Base-by-base conservation (phyloP, 2,888 invertebrate genomes). In the Oscheius sp. region DNA sequence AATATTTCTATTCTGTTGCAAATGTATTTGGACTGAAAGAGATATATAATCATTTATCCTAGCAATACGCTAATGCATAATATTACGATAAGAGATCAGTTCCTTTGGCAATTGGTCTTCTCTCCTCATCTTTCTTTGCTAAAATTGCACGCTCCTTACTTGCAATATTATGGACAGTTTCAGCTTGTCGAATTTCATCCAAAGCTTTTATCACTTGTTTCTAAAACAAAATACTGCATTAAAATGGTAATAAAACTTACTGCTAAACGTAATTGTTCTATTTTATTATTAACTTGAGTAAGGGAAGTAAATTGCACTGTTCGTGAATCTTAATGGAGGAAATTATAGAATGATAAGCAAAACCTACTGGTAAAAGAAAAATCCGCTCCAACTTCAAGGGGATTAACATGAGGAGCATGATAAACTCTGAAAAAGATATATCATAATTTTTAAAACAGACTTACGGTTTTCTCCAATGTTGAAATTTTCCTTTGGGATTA, bases 181-280 rank as follows among this genome's bases (percentile, higher is more conserved):
- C 61, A 10, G 29, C 29, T n/a, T 61, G 42, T 27, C 31, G 42
- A 10, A 61, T 61, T 45, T 61, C 42, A 27, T 27, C 23, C 5
- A 61, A 45, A 8, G 29, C 15, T 12, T 23, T 29, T 6, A 45
- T 29, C 4, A 61, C 29, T 45, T 61, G 42, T 15, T 61, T 61
- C 61, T 61, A 29, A 61, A 61, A n/a, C 1, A 15, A 42, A 15
- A 3, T 6, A 17, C 20, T 33, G 5, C 3, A 1, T 15, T 31
- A 3, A 34, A 39, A 39, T 4, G 3, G 27, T 45, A 20, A 58
- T 27, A 23, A 31, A 34, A 66, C 75, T 73, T 27, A 84, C 84
- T 34, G 79, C 80, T n/a, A 85, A 69, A 67, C 86, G 75, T 46
- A 81, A 73, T 61, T 85, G 85, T 33, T 86, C 81, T 55, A 78